These are phyloP conservation scores for Micoletzkya japonica DNA, from an alignment of 2,888 invertebrate species.

Conservation along the genomic window DNA sequence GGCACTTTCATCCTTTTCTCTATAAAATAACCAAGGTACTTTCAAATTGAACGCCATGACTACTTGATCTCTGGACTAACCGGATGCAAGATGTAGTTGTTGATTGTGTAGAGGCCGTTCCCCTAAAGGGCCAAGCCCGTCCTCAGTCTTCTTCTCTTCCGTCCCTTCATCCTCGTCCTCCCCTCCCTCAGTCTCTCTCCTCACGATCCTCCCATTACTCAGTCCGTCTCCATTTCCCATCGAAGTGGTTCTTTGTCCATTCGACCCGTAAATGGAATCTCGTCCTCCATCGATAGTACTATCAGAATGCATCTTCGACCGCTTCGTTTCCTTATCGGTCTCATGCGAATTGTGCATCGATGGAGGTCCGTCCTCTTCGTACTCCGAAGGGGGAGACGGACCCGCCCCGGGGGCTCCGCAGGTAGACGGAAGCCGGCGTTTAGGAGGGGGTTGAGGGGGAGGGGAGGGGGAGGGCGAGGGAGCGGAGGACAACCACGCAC, in stretches of 20 bases:
- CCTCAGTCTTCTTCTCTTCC: background rate
- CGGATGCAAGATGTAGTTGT: conserved; percentile 22
- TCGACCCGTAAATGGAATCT: background rate
- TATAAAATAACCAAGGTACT: background rate
- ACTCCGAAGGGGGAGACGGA: background rate
- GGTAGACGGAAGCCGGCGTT: background rate
- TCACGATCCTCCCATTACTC: too few species aligned
- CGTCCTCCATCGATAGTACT: too few species aligned
- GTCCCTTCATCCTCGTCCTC: background rate
- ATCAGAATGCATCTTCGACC: background rate
- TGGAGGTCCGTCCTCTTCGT: conserved; percentile 4
- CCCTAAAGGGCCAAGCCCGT: conserved; percentile 3
- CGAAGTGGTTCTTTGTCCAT: too few species aligned
- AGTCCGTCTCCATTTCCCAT: too few species aligned
- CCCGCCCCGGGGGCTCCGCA: background rate
- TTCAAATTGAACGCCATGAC: background rate
- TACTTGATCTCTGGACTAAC: background rate
- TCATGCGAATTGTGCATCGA: background rate
- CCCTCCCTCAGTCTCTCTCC: background rate
- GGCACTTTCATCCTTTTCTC: background rate
- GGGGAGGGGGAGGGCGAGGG: conserved; percentile 14
- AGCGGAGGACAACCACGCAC: conserved; percentile 6
- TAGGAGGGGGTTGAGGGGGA: background rate
- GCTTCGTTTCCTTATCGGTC: background rate
- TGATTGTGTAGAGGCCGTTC: background rate